Base-by-base conservation (phyloP, 2,888 invertebrate genomes). In the Drosophila lutescens region DNA sequence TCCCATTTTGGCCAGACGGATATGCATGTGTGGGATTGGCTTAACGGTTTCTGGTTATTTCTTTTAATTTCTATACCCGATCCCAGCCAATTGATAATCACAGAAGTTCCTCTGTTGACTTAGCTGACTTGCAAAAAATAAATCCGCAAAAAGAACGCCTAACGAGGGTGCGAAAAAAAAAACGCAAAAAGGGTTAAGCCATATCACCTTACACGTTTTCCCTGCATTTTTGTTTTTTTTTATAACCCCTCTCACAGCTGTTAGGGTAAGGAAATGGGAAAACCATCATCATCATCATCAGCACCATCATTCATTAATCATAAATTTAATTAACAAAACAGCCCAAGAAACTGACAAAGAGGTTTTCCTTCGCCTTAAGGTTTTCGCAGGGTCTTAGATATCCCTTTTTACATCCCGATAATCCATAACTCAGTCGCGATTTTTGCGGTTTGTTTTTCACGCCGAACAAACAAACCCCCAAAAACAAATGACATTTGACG, bases 241-340 rank as follows among this genome's bases (percentile, higher is more conserved):
- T 43, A 23, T n/a, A n/a, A n/a, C 5, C 38, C 34, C 59, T 30
- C 20, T n/a, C 46, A 70, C 85, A 87, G 78, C 79, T 88, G 85
- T 88, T 77, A 44, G 74, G 88, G 86, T 67, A 74, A 83, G 80
- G 74, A 76, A 80, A 71, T 74, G 75, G 57, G 50, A 50, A 50
- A 60, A 65, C 41, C 59, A 72, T 50, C 77, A 75, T 60, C 62
- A 53, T 67, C 62, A 63, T n/a, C 46, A 46, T 17, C 44, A 44
- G 23, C 38, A 68, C 23, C 51, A 34, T 76, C 79, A 63, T 65
- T 70, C 67, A 66, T 85, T 85, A 85, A 85, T 85, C 85, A 85
- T 84, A 74, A 77, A 86, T 85, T 86, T 88, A 85, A 85, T 85
- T 88, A 85, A 84, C 86, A 84, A 75, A 61, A 54, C 63, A 73